phyloP scores from a whole-genome alignment of 1,140 invertebrate species.

The Andricus grossulariae region DNA sequence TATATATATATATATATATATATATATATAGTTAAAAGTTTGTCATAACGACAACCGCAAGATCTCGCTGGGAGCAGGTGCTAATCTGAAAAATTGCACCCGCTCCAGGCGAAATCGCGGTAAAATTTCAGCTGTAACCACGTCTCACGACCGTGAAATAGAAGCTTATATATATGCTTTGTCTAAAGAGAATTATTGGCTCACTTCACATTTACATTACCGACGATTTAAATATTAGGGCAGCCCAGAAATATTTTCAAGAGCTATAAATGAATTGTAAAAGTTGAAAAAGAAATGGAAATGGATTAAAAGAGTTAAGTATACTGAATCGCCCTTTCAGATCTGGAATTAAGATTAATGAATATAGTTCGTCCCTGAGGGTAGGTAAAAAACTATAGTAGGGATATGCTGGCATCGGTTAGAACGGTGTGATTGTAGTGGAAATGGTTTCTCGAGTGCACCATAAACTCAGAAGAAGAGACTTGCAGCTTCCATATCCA shows the following conservation, averaged over 20 bases:
- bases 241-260: not conserved
- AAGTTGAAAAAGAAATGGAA: not conserved
- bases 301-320: conserved; percentile 15
- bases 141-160: too few species aligned
- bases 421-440: conserved; percentile 9
- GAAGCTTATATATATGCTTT: too few species aligned
- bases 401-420: conserved; percentile 13
- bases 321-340: not conserved
- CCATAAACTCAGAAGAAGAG: conserved; percentile 9
- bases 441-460: conserved; percentile 25
- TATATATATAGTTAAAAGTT: too few species aligned
- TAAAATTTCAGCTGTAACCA: too few species aligned
- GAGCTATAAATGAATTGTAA: not conserved
- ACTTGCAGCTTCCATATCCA: conserved; percentile 35
- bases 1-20: too few species aligned
- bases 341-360: conserved; percentile 27
- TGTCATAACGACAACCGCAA: too few species aligned
- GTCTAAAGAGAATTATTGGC: too few species aligned
- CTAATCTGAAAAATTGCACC: too few species aligned
- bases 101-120: too few species aligned
- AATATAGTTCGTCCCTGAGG: conserved; percentile 13
- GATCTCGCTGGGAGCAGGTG: too few species aligned
- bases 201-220: not conserved
- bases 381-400: not conserved
- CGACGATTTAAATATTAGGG: not conserved